phyloP scores from a whole-genome alignment of 2,797 vertebrate species.

The Urocyon cinereoargenteus region DNA sequence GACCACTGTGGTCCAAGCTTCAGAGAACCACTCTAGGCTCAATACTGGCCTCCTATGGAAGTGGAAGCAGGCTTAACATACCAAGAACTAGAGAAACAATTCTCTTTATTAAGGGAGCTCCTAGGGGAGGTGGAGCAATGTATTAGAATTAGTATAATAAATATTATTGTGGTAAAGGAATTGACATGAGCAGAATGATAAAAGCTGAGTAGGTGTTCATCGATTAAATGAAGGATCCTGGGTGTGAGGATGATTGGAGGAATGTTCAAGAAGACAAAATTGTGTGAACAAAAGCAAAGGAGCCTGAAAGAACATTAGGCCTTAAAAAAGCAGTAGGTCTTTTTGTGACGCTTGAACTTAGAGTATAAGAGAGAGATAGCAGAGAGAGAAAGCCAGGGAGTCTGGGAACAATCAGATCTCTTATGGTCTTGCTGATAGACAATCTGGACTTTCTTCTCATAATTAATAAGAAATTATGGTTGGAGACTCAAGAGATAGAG shows the following conservation, averaged over 20 bases:
- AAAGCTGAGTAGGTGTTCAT: slow-evolving; percentile 1
- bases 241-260: not conserved
- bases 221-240: not conserved
- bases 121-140: too few relatives aligned
- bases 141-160: not conserved
- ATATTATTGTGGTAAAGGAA: slow-evolving; percentile 27
- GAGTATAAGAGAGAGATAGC: not conserved
- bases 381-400: not conserved
- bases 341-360: not conserved
- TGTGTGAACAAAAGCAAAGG: slow-evolving; percentile 8
- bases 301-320: not conserved
- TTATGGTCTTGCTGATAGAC: not conserved
- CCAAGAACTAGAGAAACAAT: not conserved
- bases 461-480: not conserved
- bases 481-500: not conserved
- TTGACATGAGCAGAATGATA: not conserved
- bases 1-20: not conserved
- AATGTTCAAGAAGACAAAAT: not conserved
- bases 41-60: not conserved
- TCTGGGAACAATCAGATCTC: not conserved
- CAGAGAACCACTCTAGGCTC: not conserved
- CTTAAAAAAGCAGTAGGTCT: not conserved
- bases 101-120: not conserved
- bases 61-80: not conserved
- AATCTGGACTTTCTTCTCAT: slow-evolving; percentile 8